Evolutionary conservation across 2,888 invertebrate genomes (phyloP), one percentile per base, ranked within the genome.

Genomic region (Oscheius sp.): DNA sequence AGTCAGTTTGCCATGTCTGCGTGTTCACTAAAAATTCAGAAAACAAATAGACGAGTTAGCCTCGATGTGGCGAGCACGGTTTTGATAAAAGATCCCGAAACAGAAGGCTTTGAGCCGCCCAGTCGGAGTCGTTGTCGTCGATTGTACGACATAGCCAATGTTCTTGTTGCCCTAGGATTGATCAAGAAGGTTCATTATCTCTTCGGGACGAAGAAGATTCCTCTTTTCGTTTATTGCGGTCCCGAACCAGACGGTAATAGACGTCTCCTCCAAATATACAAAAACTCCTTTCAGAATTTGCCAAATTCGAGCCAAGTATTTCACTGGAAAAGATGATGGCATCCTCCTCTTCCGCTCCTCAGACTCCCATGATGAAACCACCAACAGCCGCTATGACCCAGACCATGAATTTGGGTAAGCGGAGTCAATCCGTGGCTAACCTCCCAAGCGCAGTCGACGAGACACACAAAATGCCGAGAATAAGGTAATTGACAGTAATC

Each of bases 91-190:
- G 88, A 87, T 64, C 82, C 86, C 2, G 83, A 85, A 29, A 83
- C 84, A 5, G 87, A 87, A 70, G 87, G 86, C 52, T 87, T 83
- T 68, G 85, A 87, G 64, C 88, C 88, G 27, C 88, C 88, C 12
- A 84, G 84, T 55, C 70, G 88, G 64, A 85, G 85, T 81, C 78
- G 87, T 2, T 88, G 88, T 74, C 91, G 93, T 75, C 91, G 93
- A 79, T 90, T 93, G 41, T 93, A 93, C 89, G 93, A 93, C 89
- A 93, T 93, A 84, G 93, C 93, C 74, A 93, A 93, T 89, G 93
- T 93, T 80, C 91, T 93, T 84, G 92, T 93, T 80, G 93, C 93
- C 76, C 92, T 93, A 88, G 92, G 92, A 83, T 91, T 93, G 80
- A 93, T 93, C 86, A 91, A 92, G 87, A 93, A 93, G 89, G 92